Conservation (phyloP, 1,140 invertebrate genomes). For the Thrips palmi region DNA sequence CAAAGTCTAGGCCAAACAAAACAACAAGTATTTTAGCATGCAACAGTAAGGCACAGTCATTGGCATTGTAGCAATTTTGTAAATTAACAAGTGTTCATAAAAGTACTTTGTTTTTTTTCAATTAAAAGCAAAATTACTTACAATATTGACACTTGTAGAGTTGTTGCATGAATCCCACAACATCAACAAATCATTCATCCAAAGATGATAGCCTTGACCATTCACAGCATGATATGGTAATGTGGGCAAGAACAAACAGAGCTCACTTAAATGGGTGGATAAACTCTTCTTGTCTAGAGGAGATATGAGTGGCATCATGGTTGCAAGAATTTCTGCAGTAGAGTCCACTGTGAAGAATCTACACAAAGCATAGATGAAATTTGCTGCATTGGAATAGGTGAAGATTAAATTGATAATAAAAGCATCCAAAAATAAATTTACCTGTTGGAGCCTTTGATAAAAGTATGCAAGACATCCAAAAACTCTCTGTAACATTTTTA, state of each 20-base stretch:
- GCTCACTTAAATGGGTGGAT: constrained; percentile 34
- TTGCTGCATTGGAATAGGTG: too few species aligned
- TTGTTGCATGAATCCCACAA: constrained; percentile 60
- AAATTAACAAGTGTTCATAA: constrained; percentile 2
- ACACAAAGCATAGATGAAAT: too few species aligned
- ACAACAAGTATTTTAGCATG: background rate
- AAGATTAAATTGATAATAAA: constrained; percentile 4
- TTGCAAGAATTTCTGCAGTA: constrained; percentile 75
- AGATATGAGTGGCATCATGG: constrained; percentile 57
- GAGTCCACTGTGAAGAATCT: constrained; percentile 57
- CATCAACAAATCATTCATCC: constrained; percentile 69
- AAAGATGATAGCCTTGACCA: constrained; percentile 46
- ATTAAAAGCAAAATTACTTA: constrained; percentile 24
- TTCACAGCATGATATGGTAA: constrained; percentile 39
- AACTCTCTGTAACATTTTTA: background rate
- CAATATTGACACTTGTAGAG: constrained; percentile 45
- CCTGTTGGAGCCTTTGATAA: constrained; percentile 12
- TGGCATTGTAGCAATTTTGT: background rate
- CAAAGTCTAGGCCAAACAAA: constrained; percentile 33
- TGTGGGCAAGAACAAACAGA: constrained; percentile 63
- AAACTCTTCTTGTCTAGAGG: constrained; percentile 41
- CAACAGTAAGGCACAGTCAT: background rate
- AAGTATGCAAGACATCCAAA: constrained; percentile 9
- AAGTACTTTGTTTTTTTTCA: constrained; percentile 6
- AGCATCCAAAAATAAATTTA: too few species aligned